Base-by-base conservation (phyloP, 2,113 vertebrate genomes). In the Haemorhous mexicanus region DNA sequence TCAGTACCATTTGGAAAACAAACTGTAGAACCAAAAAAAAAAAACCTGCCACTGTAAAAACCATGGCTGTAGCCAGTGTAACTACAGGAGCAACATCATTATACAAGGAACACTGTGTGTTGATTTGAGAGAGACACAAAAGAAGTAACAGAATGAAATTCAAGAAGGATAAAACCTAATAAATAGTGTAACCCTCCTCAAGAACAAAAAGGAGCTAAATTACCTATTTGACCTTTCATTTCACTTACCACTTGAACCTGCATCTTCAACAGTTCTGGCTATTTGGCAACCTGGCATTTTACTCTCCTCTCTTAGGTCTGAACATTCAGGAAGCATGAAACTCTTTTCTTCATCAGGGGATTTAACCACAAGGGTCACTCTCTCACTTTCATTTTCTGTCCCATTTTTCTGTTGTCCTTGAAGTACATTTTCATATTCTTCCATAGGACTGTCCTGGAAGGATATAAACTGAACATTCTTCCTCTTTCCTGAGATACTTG, bases 401-500 rank as follows among this genome's bases (percentile, higher is more conserved):
- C 3, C 33, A 74, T 46, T 82, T 67, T 67, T 46, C 28, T 61
- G 44, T 46, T 39, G 37, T 74, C 12, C 61, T 39, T 74, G 46
- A 59, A 59, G 44, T 52, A 67, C 13, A n/a, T 67, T 59, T 59
- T 81, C 37, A 30, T 39, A 19, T 30, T 82, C 53, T 61, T 61
- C 16, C 33, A 46, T 2, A 21, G 16, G 69, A 53, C 16, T 46
- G 21, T 39, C 33, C 33, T 52, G 68, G 23, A 61, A 59, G 20
- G 13, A 66, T 4, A 2, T 7, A 81, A 96, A 89, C 3, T 98
- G 97, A 81, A 96, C 92, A 44, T 66, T 95, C 61, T 66, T 96
- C 80, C 90, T 98, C 72, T 98, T 99, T 70, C 69, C 23, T 81
- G 95, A 32, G 2, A 94, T 30, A 37, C 96, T 97, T 32, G 80